Base-by-base conservation (phyloP, 2,797 vertebrate genomes). In the Pipistrellus nathusii region DNA sequence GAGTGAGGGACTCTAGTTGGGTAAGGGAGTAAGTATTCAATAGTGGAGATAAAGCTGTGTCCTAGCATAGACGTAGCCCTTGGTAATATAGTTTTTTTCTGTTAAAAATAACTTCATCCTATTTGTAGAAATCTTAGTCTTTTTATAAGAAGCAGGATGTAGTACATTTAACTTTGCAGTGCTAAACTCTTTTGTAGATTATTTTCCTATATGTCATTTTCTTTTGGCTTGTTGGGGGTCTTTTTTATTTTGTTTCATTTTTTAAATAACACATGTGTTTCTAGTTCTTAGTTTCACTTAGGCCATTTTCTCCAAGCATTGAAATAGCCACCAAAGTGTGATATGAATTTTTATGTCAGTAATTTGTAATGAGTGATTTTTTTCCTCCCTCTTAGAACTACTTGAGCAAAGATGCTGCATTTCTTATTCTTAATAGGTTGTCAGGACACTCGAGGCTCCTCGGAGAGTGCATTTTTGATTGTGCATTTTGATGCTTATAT, bases 321-420 rank as follows among this genome's bases (percentile, higher is more conserved):
- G 76, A 93, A 94, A 73, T 82, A 85, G 18, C n/a, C 14, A 91
- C 25, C 59, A 90, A 81, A 90, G 59, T 91, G 25, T 78, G 41
- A 32, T 44, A 66, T 78, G 38, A 85, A 85, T 86, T 94, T 96
- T 86, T 51, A 32, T 83, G 32, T 59, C n/a, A 62, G 6, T 64
- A 38, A 55, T 83, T 93, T 81, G 35, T 76, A 72, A 0, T 73
- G 55, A 76, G 38, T 94, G 41, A 62, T 72, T 62, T 69, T 66
- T 17, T 44, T 10, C 0, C 2, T 11, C 32, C 62, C 12, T 9
- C 44, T 32, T 18, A 20, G 32, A 85, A 46, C 11, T 77, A 38
- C 41, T 71, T 51, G 51, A 53, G 23, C 69, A 76, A 68, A 82
- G 57, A 75, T 88, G 57, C 46, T 30, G 20, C 20, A n/a, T 17